Percentiles rank a stretch among this genome's conserved stretches.
Conservation (phyloP, 2,888 invertebrate species). For the Agrilus mali region DNA sequence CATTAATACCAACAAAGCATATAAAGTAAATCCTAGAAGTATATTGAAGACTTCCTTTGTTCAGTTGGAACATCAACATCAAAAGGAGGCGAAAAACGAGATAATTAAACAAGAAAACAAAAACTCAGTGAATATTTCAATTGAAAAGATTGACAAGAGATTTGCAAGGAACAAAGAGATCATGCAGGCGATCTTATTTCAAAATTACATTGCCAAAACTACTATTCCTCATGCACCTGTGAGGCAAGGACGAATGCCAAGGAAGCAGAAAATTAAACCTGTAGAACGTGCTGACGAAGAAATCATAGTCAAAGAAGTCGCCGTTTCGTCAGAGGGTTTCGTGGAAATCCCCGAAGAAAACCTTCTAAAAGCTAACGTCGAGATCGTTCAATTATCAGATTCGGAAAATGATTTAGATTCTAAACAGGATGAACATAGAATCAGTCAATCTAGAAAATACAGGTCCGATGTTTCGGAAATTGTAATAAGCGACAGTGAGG, state of each 20-base stretch:
- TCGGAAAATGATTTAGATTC: slow-evolving; percentile 26
- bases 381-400: slow-evolving; percentile 27
- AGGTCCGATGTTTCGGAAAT: slow-evolving; percentile 13
- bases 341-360: slow-evolving; percentile 21
- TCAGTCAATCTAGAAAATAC: slow-evolving; percentile 9
- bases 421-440: slow-evolving; percentile 11
- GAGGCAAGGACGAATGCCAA: slow-evolving; percentile 27
- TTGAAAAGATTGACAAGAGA: slow-evolving; percentile 6
- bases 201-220: slow-evolving; percentile 28
- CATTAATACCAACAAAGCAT: slow-evolving; percentile 9
- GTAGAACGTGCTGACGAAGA: slow-evolving; percentile 29
- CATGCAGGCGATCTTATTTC: slow-evolving; percentile 24
- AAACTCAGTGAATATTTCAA: not conserved
- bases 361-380: slow-evolving; percentile 17
- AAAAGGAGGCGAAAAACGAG: slow-evolving; percentile 3
- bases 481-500: slow-evolving; percentile 18
- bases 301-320: slow-evolving; percentile 31
- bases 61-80: slow-evolving; percentile 5
- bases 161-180: slow-evolving; percentile 20
- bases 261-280: slow-evolving; percentile 33
- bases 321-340: slow-evolving; percentile 28
- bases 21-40: slow-evolving; percentile 25
- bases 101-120: slow-evolving; percentile 8
- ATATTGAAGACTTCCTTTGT: slow-evolving; percentile 24
- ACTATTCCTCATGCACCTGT: slow-evolving; percentile 29